Conservation (phyloP, 2,888 invertebrate genomes). For the Phrixothrix hirtus region DNA sequence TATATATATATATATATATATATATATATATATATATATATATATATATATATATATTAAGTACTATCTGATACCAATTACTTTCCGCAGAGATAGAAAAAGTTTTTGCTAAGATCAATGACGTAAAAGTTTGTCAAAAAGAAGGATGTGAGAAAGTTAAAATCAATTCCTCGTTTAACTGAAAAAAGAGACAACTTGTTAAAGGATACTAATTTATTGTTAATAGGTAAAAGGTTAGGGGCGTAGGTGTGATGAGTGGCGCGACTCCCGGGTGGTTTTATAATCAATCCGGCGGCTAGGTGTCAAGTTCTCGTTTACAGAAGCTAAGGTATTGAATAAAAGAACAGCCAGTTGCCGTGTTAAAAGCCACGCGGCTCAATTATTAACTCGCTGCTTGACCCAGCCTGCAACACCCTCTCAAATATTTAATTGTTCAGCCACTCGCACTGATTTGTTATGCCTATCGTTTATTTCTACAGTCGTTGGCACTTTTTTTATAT, state of each 20-base stretch:
- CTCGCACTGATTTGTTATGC: constrained; percentile 42
- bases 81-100: no score
- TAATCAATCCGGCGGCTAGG: constrained; percentile 55
- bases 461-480: constrained; percentile 31
- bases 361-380: constrained; percentile 58
- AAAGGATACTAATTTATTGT: constrained; percentile 25
- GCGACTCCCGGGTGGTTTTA: constrained; percentile 51
- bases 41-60: no score
- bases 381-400: constrained; percentile 57
- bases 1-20: no score
- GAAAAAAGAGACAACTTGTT: constrained; percentile 9
- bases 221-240: constrained; percentile 25
- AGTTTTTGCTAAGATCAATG: not conserved
- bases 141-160: not conserved
- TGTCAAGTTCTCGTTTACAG: constrained; percentile 58
- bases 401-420: constrained; percentile 53
- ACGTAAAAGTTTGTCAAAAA: not conserved
- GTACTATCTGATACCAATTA: no score
- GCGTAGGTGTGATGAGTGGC: constrained; percentile 41
- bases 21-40: no score
- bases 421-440: constrained; percentile 58
- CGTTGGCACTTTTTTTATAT: constrained; percentile 19
- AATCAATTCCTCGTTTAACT: not conserved
- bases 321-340: constrained; percentile 57
- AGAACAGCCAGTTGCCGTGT: constrained; percentile 56